Evolutionary conservation across 2,113 vertebrate species (phyloP).

Genomic region (Sorex fumeus): DNA sequence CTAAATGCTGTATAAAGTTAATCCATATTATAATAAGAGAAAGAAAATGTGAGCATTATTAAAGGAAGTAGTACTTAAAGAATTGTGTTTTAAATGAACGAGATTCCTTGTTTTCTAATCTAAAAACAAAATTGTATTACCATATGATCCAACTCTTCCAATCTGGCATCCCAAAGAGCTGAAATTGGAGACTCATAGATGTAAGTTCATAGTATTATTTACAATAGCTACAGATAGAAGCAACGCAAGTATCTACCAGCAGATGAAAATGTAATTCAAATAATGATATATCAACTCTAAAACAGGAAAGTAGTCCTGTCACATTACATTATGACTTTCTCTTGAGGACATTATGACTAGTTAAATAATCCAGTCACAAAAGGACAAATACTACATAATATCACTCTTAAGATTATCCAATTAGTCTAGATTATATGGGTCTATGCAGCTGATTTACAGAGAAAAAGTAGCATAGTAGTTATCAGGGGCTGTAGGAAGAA

Average conservation of each 20-base stretch:
- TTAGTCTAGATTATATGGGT: background rate
- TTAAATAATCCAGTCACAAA: conserved; percentile 17
- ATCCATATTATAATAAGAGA: conserved; percentile 16
- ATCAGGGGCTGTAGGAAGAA: background rate
- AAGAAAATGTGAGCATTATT: background rate
- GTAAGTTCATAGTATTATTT: background rate
- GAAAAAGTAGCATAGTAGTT: background rate
- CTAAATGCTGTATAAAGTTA: conserved; percentile 19
- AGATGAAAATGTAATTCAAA: background rate
- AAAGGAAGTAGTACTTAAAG: background rate
- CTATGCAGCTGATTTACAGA: background rate
- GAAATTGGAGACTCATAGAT: background rate
- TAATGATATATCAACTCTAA: background rate
- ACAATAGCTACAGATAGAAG: background rate
- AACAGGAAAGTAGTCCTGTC: background rate
- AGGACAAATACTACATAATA: background rate
- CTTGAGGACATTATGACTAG: background rate
- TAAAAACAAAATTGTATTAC: conserved; percentile 49
- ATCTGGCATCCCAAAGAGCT: background rate
- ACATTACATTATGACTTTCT: background rate
- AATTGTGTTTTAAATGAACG: conserved; percentile 43
- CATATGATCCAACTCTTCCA: background rate
- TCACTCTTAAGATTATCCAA: background rate
- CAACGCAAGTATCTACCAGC: background rate
- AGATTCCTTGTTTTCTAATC: conserved; percentile 24